Percentiles rank a stretch among this genome's conserved stretches.
phyloP scores from a whole-genome alignment of 2,113 vertebrate species.

The Apteryx mantelli region DNA sequence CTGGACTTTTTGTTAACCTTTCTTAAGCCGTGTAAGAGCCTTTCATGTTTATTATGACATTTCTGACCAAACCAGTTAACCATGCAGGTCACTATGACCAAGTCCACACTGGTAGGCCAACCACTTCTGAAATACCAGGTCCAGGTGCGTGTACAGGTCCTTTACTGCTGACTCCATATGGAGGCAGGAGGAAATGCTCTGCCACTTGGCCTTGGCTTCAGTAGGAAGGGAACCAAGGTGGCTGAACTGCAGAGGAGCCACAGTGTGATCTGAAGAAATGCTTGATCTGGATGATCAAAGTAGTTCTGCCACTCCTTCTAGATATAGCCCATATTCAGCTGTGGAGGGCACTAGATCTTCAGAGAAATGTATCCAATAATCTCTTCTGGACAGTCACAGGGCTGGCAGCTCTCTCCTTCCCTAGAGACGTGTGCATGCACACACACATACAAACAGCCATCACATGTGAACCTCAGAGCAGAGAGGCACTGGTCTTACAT shows the following conservation, averaged over 20 bases:
- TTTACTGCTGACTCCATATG: background rate
- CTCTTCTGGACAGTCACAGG: background rate
- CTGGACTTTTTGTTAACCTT: background rate
- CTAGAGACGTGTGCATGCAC: background rate
- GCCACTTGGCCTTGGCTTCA: background rate
- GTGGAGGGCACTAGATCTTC: background rate
- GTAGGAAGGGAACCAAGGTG: background rate
- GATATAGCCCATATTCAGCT: background rate
- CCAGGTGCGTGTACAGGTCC: rapidly evolving
- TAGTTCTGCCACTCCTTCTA: background rate
- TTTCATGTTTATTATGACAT: background rate
- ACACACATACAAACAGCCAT: background rate
- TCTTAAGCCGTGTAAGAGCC: background rate
- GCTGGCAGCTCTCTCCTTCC: background rate
- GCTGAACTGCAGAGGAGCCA: background rate
- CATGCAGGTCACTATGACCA: background rate
- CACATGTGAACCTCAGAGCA: background rate
- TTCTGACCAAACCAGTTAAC: background rate
- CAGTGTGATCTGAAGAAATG: background rate
- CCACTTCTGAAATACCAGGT: background rate
- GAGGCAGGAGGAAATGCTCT: background rate
- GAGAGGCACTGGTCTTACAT: background rate
- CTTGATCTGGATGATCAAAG: background rate
- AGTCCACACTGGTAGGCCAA: background rate
- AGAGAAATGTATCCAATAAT: background rate